Evolutionary conservation across 2,888 invertebrate genomes (phyloP).

Genomic region (Harmothoe impar): DNA sequence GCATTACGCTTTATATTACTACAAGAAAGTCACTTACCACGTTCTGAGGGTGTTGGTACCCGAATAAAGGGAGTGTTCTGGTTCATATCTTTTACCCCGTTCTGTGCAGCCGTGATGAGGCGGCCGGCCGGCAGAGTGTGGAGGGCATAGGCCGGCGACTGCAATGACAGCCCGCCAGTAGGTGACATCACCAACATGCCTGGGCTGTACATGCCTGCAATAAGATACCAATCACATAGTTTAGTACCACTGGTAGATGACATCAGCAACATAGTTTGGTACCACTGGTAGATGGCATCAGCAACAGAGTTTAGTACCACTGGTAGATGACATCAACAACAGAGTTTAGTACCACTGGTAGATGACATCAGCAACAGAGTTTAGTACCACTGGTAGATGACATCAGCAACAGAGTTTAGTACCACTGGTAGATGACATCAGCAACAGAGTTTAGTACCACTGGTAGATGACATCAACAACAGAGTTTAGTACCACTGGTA

Average conservation of each 20-base stretch:
- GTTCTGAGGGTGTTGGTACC: constrained; percentile 69
- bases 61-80: constrained; percentile 74
- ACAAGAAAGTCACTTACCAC: constrained; percentile 64
- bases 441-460: constrained; percentile 73
- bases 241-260: too few relatives aligned
- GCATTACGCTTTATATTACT: too few relatives aligned
- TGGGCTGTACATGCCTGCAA: constrained; percentile 67
- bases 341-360: too few relatives aligned
- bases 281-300: not conserved
- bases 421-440: constrained; percentile 72
- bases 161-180: constrained; percentile 67
- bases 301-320: too few relatives aligned
- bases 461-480: not conserved
- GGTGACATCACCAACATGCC: constrained; percentile 76
- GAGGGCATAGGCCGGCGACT: constrained; percentile 69
- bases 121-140: constrained; percentile 69
- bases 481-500: too few relatives aligned
- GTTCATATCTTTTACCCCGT: constrained; percentile 77
- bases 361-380: constrained; percentile 75
- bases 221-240: not conserved
- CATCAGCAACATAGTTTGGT: not conserved
- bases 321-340: not conserved
- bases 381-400: too few relatives aligned
- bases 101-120: constrained; percentile 69
- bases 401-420: too few relatives aligned